Evolutionary conservation across 2,113 vertebrate species (phyloP), one percentile per base, ranked within the genome.

Genomic region (Prionailurus bengalensis): DNA sequence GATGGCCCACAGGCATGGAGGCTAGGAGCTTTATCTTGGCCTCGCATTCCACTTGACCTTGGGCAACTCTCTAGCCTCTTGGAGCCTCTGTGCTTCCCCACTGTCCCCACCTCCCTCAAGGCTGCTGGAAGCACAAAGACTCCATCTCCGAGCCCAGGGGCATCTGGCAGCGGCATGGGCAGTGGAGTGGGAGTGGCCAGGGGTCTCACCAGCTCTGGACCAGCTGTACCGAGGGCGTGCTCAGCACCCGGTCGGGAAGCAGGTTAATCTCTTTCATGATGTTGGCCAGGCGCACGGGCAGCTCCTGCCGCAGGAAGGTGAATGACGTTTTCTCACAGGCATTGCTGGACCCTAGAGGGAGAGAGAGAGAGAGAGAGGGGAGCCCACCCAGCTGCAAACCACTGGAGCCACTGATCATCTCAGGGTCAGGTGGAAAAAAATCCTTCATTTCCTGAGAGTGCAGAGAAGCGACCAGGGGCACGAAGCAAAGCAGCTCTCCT

Each of bases 251-350:
- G 98, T 99, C 99, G 0, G 99, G 99, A 91, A 99, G 97, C 70
- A 99, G 98, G 96, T 99, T 99, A 84, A 99, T 99, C 96, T 99
- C 99, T 95, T 99, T 99, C 99, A 99, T 99, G 95, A 99, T 99
- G 99, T 99, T 99, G 95, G 99, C 99, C 13, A 99, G 98, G 42
- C 99, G 99, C 5, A 99, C 99, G 0, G 99, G 99, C 68, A 99
- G 99, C 97, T 99, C 99, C 98, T 99, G 99, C 19, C 99, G 98
- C 98, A 99, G 97, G 97, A 99, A 99, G 36, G 99, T 98, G 65
- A 99, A 99, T 0, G 99, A 99, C 0, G 99, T 99, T 98, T 99
- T 99, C 99, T 99, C 99, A 19, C 99, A 99, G 96, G 99, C 99
- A 84, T 99, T 99, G 96, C 99, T 99, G 97, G 99, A 99, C 29